Conservation (phyloP, 2,888 invertebrate species). For the Idaea biselata region DNA sequence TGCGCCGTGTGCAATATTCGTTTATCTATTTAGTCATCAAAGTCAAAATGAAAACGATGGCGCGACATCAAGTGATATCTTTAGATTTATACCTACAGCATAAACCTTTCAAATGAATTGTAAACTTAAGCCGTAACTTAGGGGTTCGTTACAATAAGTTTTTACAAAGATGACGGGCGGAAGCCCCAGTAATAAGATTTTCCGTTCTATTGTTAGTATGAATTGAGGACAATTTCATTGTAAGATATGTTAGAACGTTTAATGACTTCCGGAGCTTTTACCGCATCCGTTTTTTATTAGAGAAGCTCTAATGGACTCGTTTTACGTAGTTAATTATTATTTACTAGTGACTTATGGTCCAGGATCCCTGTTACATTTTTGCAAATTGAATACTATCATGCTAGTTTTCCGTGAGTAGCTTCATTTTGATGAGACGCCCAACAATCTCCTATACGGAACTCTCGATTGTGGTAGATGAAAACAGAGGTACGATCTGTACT, state of each 20-base stretch:
- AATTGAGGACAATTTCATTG: background rate
- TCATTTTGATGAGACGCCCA: too few species aligned
- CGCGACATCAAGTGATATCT: background rate
- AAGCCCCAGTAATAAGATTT: background rate
- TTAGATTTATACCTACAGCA: background rate
- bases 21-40: too few species aligned
- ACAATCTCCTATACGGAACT: too few species aligned
- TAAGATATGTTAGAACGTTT: background rate
- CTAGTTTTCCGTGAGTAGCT: too few species aligned
- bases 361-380: too few species aligned
- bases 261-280: background rate
- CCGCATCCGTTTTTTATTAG: background rate
- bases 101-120: background rate
- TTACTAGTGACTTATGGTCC: background rate
- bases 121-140: background rate
- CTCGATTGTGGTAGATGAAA: too few species aligned
- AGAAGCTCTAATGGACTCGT: background rate
- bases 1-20: too few species aligned
- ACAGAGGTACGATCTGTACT: too few species aligned
- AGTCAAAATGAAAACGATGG: background rate
- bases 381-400: too few species aligned
- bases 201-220: background rate
- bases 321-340: background rate
- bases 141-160: background rate
- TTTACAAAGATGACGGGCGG: background rate